Percentiles rank a stretch among this genome's conserved stretches.
Conservation (phyloP, 2,113 vertebrate species). For the Bubo scandiacus region DNA sequence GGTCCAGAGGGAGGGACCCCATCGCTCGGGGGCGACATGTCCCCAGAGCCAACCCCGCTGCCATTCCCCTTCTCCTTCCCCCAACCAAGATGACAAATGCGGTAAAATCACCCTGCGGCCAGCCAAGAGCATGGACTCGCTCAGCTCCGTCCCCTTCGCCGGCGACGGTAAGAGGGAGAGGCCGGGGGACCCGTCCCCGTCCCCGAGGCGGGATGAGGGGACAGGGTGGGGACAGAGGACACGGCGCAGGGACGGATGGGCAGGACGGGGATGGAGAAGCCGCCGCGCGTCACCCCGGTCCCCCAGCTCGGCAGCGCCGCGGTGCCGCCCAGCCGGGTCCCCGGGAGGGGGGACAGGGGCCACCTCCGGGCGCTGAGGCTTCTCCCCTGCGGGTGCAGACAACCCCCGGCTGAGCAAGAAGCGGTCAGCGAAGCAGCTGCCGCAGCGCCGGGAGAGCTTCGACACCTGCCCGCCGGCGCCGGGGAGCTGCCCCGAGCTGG, state of each 20-base stretch:
- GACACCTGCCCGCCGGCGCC: neutral
- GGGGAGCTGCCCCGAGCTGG: neutral
- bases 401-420: neutral
- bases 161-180: slow-evolving; percentile 70
- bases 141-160: slow-evolving; percentile 72
- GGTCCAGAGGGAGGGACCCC: neutral
- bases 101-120: slow-evolving; percentile 76
- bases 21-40: accelerated
- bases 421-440: neutral
- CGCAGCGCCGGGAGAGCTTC: slow-evolving; percentile 23
- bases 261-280: too few species aligned
- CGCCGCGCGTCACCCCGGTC: accelerated
- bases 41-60: neutral
- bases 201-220: accelerated
- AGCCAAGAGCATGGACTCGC: slow-evolving; percentile 94
- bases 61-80: neutral
- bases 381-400: neutral
- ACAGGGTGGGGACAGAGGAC: neutral
- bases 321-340: neutral
- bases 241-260: too few species aligned
- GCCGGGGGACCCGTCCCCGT: neutral
- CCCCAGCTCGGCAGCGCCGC: too few species aligned
- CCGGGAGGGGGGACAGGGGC: neutral
- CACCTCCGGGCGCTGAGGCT: neutral
- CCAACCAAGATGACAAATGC: slow-evolving; percentile 56